Conservation (phyloP, 1,140 invertebrate genomes). For the Drosophila chauvacae region DNA sequence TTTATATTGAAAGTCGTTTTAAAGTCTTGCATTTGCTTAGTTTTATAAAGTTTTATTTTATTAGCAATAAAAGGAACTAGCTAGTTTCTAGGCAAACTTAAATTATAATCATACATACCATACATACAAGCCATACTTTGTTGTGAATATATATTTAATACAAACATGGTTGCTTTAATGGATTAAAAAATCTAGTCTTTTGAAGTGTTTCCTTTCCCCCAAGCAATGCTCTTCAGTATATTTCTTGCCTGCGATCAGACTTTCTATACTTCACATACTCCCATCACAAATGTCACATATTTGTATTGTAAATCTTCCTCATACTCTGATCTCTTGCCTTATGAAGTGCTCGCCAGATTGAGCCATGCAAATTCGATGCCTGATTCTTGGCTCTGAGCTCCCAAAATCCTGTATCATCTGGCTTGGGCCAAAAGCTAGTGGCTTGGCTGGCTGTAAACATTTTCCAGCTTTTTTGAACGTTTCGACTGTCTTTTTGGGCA, state of each 20-base stretch:
- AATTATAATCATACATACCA: too few species aligned
- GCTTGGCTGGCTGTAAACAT: constrained; percentile 10
- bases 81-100: too few species aligned
- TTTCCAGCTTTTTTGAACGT: constrained; percentile 13
- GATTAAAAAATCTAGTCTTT: background rate
- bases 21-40: background rate
- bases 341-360: background rate
- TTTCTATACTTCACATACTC: background rate
- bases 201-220: background rate
- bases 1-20: background rate
- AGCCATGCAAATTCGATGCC: background rate
- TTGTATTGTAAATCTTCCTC: background rate
- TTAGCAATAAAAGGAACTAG: too few species aligned
- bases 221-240: background rate
- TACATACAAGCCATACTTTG: too few species aligned
- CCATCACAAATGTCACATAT: background rate
- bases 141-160: too few species aligned
- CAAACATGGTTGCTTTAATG: too few species aligned
- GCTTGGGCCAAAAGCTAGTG: constrained; percentile 12
- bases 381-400: background rate
- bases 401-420: constrained; percentile 16
- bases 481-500: constrained; percentile 11
- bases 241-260: background rate
- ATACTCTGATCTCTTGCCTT: background rate
- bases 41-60: background rate